Conservation (phyloP, 2,113 vertebrate species). For the Sturnira hondurensis region DNA sequence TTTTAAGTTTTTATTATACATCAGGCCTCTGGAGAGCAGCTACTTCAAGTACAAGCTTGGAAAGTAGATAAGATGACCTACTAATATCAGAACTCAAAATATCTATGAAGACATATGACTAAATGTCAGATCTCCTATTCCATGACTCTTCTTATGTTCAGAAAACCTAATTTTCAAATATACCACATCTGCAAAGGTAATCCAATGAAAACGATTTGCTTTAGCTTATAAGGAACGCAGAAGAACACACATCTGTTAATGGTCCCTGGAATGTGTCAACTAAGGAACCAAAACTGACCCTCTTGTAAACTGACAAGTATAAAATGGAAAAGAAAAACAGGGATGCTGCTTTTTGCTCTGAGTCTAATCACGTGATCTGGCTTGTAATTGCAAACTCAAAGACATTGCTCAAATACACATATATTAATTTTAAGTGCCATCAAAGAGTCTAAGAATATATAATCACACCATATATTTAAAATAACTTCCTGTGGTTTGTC, state of each 20-base stretch:
- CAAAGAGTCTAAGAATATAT: background rate
- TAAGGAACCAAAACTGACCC: slow-evolving; percentile 2
- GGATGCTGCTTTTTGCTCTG: background rate
- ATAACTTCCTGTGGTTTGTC: background rate
- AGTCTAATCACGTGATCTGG: background rate
- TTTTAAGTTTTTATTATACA: background rate
- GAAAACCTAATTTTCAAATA: slow-evolving; percentile 55
- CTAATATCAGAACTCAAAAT: slow-evolving; percentile 35
- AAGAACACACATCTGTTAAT: background rate
- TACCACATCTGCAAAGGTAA: background rate
- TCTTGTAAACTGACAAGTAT: slow-evolving; percentile 18
- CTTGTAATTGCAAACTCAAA: background rate
- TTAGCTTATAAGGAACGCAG: background rate
- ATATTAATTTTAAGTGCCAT: background rate
- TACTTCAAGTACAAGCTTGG: slow-evolving; percentile 28
- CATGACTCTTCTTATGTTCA: background rate
- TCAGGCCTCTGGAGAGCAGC: background rate
- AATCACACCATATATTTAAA: background rate
- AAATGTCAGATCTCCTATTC: background rate
- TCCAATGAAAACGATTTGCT: background rate
- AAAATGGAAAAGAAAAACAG: slow-evolving; percentile 15
- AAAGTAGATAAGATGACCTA: slow-evolving; percentile 23
- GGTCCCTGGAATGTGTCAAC: background rate
- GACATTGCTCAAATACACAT: background rate
- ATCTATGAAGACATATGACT: background rate